Evolutionary conservation across 2,113 vertebrate species (phyloP), one percentile per base, ranked within the genome.

Genomic region (Gasterosteus nipponicus): DNA sequence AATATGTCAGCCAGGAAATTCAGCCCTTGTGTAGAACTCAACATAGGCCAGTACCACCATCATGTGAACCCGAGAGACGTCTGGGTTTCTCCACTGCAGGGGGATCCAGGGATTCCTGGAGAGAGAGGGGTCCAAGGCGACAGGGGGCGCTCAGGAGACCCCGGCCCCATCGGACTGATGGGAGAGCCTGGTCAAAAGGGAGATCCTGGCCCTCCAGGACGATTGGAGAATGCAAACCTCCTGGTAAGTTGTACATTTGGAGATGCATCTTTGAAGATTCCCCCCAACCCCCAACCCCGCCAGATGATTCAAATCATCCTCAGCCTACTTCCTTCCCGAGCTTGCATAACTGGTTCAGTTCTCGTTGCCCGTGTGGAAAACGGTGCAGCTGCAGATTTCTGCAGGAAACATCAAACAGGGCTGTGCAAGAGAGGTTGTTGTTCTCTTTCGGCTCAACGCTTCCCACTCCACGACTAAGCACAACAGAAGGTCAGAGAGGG

Each of bases 21-120:
- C 15, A 41, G 33, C 10, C 77, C n/a, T 63, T 5, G n/a, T 46
- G 15, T 19, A 22, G 5, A 58, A 67, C 33, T 35, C 39, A 62
- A 44, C 38, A 8, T 19, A 56, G 16, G 5, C 59, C 44, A 16
- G 42, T 41, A 39, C 39, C 56, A n/a, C 4, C 53, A n/a, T 66
- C 12, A 22, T 5, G 16, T 10, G 18, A 35, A 65, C 18, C 29
- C 66, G 6, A 64, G 41, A 54, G 47, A 62, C 54, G 35, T 71
- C 41, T 65, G 59, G 5, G 10, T 14, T 73, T 73, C 62, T 68
- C 49, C 57, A 11, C 63, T 81, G 14, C 76, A 99, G 98, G 98
- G 98, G 56, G 98, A 98, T 84, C 96, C 96, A 31, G 98, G 97
- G 64, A 99, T 99, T 91, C 95, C 96, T 18, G 98, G 98, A 77